phyloP scores from a whole-genome alignment of 2,113 vertebrate genomes.

The Chaetodon auriga region DNA sequence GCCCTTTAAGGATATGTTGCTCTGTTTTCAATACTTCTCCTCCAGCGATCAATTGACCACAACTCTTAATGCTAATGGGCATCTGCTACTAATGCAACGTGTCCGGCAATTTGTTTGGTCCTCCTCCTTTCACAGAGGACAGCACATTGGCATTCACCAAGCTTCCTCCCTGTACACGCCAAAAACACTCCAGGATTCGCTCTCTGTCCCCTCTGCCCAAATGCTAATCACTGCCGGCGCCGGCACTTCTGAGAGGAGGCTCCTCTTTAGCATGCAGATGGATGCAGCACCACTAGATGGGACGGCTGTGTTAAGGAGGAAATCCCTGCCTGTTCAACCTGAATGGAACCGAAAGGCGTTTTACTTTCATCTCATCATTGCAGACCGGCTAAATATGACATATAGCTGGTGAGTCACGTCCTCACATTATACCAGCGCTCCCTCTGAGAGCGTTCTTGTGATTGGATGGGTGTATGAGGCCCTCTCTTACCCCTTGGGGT shows the following conservation, averaged over 20 bases:
- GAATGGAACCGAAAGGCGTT: conserved; percentile 51
- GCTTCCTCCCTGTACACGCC: conserved; percentile 53
- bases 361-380: conserved; percentile 53
- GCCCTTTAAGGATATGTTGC: not conserved
- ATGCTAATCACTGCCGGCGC: conserved; percentile 76
- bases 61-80: conserved; percentile 50
- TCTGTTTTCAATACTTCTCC: conserved; percentile 11
- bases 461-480: conserved; percentile 18
- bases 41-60: conserved; percentile 23
- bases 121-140: conserved; percentile 58
- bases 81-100: conserved; percentile 68
- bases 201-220: conserved; percentile 65
- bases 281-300: conserved; percentile 56
- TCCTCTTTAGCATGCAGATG: conserved; percentile 79
- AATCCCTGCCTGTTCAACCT: conserved; percentile 53
- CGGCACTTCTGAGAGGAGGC: conserved; percentile 61
- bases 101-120: conserved; percentile 68
- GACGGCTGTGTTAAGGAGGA: conserved; percentile 41
- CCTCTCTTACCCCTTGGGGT: not conserved
- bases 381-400: conserved; percentile 28
- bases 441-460: conserved; percentile 25
- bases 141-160: conserved; percentile 66
- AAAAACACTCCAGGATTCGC: conserved; percentile 72
- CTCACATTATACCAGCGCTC: conserved; percentile 18
- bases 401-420: conserved; percentile 21